Conservation (phyloP, 2,888 invertebrate genomes). For the Plusia festucae region DNA sequence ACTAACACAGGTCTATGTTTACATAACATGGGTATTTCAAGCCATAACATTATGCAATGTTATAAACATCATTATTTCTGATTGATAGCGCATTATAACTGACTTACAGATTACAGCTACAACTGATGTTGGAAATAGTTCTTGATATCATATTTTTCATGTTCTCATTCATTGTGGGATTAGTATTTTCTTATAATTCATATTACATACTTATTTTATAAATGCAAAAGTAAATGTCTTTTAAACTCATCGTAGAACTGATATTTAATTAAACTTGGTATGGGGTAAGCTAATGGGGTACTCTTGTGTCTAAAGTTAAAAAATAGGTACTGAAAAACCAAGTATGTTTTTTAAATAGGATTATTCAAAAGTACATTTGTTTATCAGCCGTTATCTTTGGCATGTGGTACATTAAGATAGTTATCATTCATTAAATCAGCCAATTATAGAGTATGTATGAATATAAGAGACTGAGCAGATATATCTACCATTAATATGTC, state of each 20-base stretch:
- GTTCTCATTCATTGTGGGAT: constrained; percentile 23
- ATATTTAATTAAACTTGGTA: too few relatives aligned
- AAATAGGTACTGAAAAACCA: too few relatives aligned
- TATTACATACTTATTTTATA: too few relatives aligned
- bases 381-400: background rate
- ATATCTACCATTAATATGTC: background rate
- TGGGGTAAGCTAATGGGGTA: too few relatives aligned
- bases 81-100: constrained; percentile 15
- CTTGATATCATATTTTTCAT: constrained; percentile 11
- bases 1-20: constrained; percentile 28
- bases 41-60: constrained; percentile 37
- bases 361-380: background rate
- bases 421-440: background rate
- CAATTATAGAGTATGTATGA: background rate
- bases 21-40: constrained; percentile 23
- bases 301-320: too few relatives aligned
- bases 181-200: background rate
- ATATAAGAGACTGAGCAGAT: background rate
- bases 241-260: too few relatives aligned
- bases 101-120: constrained; percentile 8
- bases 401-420: background rate
- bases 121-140: constrained; percentile 2
- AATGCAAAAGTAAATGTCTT: too few relatives aligned
- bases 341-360: background rate
- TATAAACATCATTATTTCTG: constrained; percentile 27